Base-by-base conservation (phyloP, 2,888 invertebrate species). In the Parnassius apollo region DNA sequence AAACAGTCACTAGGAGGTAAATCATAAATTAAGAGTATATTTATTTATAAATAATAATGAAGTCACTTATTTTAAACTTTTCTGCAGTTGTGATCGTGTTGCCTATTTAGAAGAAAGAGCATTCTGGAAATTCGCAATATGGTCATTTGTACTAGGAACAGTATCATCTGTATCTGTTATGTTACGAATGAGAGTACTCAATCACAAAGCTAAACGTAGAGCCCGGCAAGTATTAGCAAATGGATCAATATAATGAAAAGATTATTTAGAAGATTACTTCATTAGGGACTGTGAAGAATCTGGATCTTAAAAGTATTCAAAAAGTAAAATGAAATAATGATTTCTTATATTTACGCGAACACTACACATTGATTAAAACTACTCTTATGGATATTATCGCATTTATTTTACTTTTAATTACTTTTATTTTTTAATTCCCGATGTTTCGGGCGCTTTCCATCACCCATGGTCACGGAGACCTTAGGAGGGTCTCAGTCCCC, bases 31-130 rank as follows among this genome's bases (percentile, higher is more conserved):
- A 49, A 42, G 35, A 25, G 54, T 35, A 46, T n/a, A 46, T 12
- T 12, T 4, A 12, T 46, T 46, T 12, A 12, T 46, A 4, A 46
- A 11, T 46, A 58, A 9, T 54, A 9, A 13, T 35, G 55, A 51
- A 49, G 18, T 35, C 45, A 44, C 52, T 22, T 59, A 50, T 55
- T 61, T 22, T 58, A 67, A 68, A 50, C 45, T 52, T 35, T 1
- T 54, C 93, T 94, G 68, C 88, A 96, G 98, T 82, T 98, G 98
- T 90, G 96, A 97, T 76, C 93, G 94, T 78, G 96, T 97, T 13
- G 96, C 96, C 2, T 96, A 96, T 91, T 92, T 97, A 58, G 97
- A 98, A 77, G 96, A 97, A 80, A 93, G 94, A 66, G 94, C 95
- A 62, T 98, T 96, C 83, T 96, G 96, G 95, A 94, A 95, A 71